Evolutionary conservation across 2,113 vertebrate species (phyloP).

Genomic region (Stegastes partitus): DNA sequence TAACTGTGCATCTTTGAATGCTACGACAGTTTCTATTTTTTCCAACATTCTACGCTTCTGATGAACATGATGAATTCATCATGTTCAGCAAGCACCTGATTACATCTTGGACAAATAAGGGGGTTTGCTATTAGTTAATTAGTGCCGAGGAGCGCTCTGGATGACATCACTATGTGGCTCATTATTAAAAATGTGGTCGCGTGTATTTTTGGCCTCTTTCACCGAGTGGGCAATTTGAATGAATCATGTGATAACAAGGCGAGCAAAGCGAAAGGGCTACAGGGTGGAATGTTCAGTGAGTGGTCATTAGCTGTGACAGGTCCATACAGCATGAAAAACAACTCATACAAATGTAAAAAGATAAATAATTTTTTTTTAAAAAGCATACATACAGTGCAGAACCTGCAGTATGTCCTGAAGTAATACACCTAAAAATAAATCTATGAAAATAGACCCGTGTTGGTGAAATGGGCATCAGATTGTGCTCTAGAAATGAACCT

Average conservation of each 20-base stretch:
- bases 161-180: neutral
- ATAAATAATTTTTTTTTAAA: no score
- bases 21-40: neutral
- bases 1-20: neutral
- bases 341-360: slow-evolving; percentile 3
- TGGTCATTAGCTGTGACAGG: neutral
- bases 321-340: neutral
- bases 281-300: neutral
- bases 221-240: slow-evolving; percentile 1
- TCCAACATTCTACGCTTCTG: neutral
- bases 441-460: no score
- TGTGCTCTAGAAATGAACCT: no score
- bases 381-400: no score
- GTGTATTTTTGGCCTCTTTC: neutral
- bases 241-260: slow-evolving; percentile 1
- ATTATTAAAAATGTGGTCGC: neutral
- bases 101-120: neutral
- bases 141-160: neutral
- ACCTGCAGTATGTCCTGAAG: no score
- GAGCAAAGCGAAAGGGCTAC: neutral
- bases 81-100: slow-evolving; percentile 27
- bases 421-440: no score
- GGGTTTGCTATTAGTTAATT: slow-evolving; percentile 46
- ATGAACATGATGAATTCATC: slow-evolving; percentile 22
- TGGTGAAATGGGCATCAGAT: no score